These are phyloP conservation scores for Pachliopta kotzebuea DNA, from an alignment of 2,888 invertebrate species.

Conservation along the genomic window DNA sequence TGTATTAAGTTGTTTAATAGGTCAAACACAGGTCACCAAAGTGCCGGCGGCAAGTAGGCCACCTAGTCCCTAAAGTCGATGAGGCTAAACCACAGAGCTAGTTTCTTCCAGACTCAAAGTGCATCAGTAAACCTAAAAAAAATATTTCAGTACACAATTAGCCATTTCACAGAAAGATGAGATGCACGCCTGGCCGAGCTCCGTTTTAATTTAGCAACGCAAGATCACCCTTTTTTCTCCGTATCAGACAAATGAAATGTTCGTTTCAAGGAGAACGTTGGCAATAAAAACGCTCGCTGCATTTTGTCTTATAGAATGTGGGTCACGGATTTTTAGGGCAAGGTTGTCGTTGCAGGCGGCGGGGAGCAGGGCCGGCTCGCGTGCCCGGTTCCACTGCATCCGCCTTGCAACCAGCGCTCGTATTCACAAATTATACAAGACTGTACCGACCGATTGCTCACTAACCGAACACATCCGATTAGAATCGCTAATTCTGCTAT, in stretches of 20 bases:
- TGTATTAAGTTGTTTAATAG: conserved; percentile 10
- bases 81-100: conserved; percentile 46
- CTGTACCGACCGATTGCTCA: conserved; percentile 65
- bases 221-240: conserved; percentile 31
- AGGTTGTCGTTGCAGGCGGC: conserved; percentile 62
- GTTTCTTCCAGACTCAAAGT: conserved; percentile 33
- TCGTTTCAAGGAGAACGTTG: conserved; percentile 50
- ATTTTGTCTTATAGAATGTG: conserved; percentile 71
- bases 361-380: conserved; percentile 60
- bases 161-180: conserved; percentile 16
- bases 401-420: conserved; percentile 41
- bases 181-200: conserved; percentile 23
- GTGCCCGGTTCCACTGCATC: conserved; percentile 61
- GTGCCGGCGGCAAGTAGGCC: conserved; percentile 63
- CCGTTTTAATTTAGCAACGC: conserved; percentile 24
- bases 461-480: conserved; percentile 65
- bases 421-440: conserved; percentile 71
- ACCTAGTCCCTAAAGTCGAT: conserved; percentile 66
- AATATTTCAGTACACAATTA: conserved; percentile 27
- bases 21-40: conserved; percentile 42
- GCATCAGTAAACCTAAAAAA: not conserved
- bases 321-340: conserved; percentile 77
- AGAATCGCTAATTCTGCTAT: conserved; percentile 45
- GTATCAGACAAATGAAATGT: conserved; percentile 39
- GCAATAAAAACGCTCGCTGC: conserved; percentile 66